phyloP scores from a whole-genome alignment of 2,113 vertebrate genomes.

The Sarotherodon lohbergeri region DNA sequence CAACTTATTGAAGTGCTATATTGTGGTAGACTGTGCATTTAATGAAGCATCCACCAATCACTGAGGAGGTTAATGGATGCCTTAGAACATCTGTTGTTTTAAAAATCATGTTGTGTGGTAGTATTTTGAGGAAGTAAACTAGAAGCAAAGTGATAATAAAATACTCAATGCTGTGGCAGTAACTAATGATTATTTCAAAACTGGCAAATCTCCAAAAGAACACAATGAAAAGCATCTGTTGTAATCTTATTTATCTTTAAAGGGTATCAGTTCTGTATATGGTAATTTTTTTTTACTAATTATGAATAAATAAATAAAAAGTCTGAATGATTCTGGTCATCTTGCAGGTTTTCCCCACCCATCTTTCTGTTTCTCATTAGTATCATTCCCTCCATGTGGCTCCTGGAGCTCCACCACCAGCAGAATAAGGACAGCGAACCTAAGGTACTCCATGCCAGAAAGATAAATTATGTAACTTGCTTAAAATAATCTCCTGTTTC shows the following conservation, averaged over 20 bases:
- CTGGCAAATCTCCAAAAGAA: background rate
- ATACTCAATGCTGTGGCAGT: background rate
- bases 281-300: background rate
- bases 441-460: conserved; percentile 35
- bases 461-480: background rate
- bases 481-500: background rate
- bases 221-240: background rate
- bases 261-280: background rate
- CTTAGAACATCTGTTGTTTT: background rate
- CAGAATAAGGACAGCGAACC: background rate
- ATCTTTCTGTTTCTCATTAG: conserved; percentile 91
- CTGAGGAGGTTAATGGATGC: background rate
- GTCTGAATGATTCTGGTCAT: background rate
- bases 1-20: background rate
- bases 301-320: background rate
- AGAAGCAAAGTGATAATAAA: background rate
- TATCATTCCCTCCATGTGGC: conserved; percentile 90
- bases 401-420: conserved; percentile 84
- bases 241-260: background rate
- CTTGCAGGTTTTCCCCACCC: conserved; percentile 85
- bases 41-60: background rate
- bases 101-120: background rate
- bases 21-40: background rate
- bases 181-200: background rate
- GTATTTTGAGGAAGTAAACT: background rate